Percentiles rank a stretch among this genome's conserved stretches.
Conservation (phyloP, 2,888 invertebrate genomes). For the Catocala sponsa region DNA sequence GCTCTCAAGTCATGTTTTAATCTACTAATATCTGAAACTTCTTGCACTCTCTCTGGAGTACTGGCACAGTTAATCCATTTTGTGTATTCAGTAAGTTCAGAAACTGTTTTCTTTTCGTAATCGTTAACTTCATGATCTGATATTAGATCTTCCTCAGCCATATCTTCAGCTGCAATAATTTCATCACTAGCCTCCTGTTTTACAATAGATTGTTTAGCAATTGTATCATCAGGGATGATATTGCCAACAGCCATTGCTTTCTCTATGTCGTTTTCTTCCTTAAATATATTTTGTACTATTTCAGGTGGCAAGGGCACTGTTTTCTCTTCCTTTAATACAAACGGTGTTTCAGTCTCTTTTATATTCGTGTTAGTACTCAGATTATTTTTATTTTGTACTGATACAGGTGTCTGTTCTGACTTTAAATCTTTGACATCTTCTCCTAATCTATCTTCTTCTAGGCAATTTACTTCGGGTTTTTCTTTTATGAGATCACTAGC, state of each 20-base stretch:
- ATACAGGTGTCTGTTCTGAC: slow-evolving; percentile 58
- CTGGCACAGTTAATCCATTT: slow-evolving; percentile 29
- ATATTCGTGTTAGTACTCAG: slow-evolving; percentile 35
- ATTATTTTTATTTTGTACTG: slow-evolving; percentile 66
- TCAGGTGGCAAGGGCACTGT: slow-evolving; percentile 66
- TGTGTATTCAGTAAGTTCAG: slow-evolving; percentile 21
- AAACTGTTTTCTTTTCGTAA: slow-evolving; percentile 15
- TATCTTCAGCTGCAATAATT: slow-evolving; percentile 35
- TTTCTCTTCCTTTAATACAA: slow-evolving; percentile 45
- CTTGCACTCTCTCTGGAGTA: slow-evolving; percentile 25
- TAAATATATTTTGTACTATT: slow-evolving; percentile 75
- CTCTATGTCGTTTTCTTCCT: slow-evolving; percentile 38
- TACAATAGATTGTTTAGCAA: slow-evolving; percentile 8
- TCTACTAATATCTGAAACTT: slow-evolving; percentile 39
- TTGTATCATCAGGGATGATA: slow-evolving; percentile 8
- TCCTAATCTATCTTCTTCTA: slow-evolving; percentile 39
- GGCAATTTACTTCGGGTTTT: slow-evolving; percentile 31
- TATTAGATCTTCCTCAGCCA: slow-evolving; percentile 14
- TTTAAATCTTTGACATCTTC: slow-evolving; percentile 33
- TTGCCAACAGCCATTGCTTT: slow-evolving; percentile 25
- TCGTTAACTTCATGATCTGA: slow-evolving; percentile 5
- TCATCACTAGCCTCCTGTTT: slow-evolving; percentile 36
- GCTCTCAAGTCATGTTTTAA: slow-evolving; percentile 23
- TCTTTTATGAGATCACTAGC: slow-evolving; percentile 52
- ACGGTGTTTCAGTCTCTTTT: slow-evolving; percentile 46